Base-by-base conservation (phyloP, 1,140 invertebrate species). In the Drosophila neocordata region DNA sequence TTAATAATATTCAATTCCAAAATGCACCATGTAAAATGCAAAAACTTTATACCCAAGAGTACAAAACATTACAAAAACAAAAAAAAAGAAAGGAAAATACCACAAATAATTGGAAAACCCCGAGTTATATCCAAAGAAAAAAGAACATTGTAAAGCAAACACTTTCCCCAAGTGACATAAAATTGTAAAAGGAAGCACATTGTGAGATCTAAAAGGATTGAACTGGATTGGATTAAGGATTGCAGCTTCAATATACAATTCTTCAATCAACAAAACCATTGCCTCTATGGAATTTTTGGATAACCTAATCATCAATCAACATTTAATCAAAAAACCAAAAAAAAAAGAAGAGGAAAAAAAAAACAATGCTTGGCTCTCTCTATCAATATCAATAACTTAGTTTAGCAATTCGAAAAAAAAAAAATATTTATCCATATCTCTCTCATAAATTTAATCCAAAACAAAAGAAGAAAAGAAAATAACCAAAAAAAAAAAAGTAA, bases 11-110 rank as follows among this genome's bases (percentile, higher is more conserved):
- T 64, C 52, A 68, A 71, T 63, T 48, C 59, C 66, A 58, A 57
- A 73, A 79, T 78, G 82, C 82, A 87, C 82, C 63, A 69, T 87
- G 83, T 87, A 87, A 87, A 87, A 87, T 87, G 83, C 76, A 87
- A 78, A 77, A 88, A 77, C 77, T 83, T 67, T 68, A 79, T 88
- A 70, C 83, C 41, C 83, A 88, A 73, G 69, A 87, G 83, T 87
- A 87, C 83, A 87, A 87, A 87, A 53, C 81, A 67, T 77, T 76
- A 65, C 67, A 51, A 44, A 64, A 65, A 65, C 20, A 38, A 48
- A 55, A 34, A 60, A 68, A 77, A 87, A n/a, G n/a, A n/a, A n/a
- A n/a, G n/a, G n/a, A 87, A 71, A 78, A 73, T 56, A 79, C 68
- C 55, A 64, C 66, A 66, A 77, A 48, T 52, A 66, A 65, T 53